These are phyloP conservation scores for Trichopria drosophilae DNA, from an alignment of 2,888 invertebrate genomes.

Conservation along the genomic window DNA sequence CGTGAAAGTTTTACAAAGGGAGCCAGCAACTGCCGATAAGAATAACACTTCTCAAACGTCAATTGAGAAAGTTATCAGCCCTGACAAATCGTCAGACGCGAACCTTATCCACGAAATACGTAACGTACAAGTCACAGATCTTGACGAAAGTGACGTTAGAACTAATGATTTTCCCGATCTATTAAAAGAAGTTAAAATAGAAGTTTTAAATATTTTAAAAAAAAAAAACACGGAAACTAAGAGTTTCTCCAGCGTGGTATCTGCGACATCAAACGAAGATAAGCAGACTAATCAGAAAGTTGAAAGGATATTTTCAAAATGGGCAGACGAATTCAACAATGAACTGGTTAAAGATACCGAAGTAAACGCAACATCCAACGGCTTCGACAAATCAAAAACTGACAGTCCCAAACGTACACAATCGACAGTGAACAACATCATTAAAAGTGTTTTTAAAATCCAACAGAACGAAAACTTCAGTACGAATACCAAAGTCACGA, in stretches of 20 bases:
- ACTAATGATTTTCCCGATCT: constrained; percentile 21
- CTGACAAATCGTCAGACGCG: constrained; percentile 23
- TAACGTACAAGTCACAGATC: constrained; percentile 42
- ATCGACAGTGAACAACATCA: constrained; percentile 47
- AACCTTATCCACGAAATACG: constrained; percentile 12
- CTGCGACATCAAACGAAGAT: too few species aligned
- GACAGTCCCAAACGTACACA: constrained; percentile 46
- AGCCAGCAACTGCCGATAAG: constrained; percentile 22
- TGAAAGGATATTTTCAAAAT: too few species aligned
- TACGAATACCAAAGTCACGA: constrained; percentile 13
- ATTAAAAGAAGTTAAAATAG: constrained; percentile 17
- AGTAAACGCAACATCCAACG: constrained; percentile 29
- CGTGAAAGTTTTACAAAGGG: constrained; percentile 41
- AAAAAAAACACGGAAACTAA: background rate
- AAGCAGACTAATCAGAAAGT: too few species aligned
- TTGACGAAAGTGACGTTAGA: constrained; percentile 40
- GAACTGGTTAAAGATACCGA: constrained; percentile 12
- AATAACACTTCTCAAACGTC: constrained; percentile 18
- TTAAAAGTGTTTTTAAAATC: constrained; percentile 48
- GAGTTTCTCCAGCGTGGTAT: background rate
- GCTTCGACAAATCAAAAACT: constrained; percentile 37
- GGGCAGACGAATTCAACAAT: too few species aligned
- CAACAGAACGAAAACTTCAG: constrained; percentile 36
- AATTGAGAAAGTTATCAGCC: constrained; percentile 24
- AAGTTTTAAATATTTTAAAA: too few species aligned